A percentile compares a stretch with the other conserved stretches of the same genome.
Evolutionary conservation across 1,140 invertebrate species (phyloP).

Genomic region (Dendrolimus kikuchii): DNA sequence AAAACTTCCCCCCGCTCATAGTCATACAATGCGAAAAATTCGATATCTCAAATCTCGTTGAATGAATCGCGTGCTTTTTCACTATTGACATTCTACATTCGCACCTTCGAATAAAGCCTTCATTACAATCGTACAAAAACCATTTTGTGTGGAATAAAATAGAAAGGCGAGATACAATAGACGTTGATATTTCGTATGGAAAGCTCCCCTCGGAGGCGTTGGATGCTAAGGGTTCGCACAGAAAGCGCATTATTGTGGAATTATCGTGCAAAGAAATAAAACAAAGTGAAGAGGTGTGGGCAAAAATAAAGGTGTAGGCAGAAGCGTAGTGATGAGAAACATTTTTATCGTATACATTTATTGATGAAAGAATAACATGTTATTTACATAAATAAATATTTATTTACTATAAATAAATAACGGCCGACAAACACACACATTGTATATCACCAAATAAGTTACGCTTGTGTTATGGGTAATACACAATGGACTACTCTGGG

Average conservation of each 20-base stretch:
- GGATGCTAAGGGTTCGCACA: constrained; percentile 51
- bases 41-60: constrained; percentile 11
- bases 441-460: too few relatives aligned
- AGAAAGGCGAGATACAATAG: constrained; percentile 46
- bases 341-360: too few relatives aligned
- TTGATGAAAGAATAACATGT: background rate
- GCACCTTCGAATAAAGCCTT: constrained; percentile 64
- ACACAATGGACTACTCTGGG: too few relatives aligned
- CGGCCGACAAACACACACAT: too few relatives aligned
- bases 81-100: constrained; percentile 43
- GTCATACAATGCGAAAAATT: constrained; percentile 5
- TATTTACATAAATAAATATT: background rate
- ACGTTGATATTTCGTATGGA: constrained; percentile 57
- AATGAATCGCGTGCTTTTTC: constrained; percentile 34
- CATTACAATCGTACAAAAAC: constrained; percentile 61
- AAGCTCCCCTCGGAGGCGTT: constrained; percentile 45
- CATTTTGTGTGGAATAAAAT: constrained; percentile 56
- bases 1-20: too few relatives aligned
- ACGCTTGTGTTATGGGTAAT: too few relatives aligned
- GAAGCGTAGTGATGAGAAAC: constrained; percentile 9
- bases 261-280: constrained; percentile 62
- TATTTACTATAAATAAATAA: too few relatives aligned
- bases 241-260: constrained; percentile 61
- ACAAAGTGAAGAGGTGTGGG: constrained; percentile 58
- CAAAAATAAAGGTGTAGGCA: constrained; percentile 38